phyloP scores from a whole-genome alignment of 2,113 vertebrate genomes.

The Turdus rufiventris region DNA sequence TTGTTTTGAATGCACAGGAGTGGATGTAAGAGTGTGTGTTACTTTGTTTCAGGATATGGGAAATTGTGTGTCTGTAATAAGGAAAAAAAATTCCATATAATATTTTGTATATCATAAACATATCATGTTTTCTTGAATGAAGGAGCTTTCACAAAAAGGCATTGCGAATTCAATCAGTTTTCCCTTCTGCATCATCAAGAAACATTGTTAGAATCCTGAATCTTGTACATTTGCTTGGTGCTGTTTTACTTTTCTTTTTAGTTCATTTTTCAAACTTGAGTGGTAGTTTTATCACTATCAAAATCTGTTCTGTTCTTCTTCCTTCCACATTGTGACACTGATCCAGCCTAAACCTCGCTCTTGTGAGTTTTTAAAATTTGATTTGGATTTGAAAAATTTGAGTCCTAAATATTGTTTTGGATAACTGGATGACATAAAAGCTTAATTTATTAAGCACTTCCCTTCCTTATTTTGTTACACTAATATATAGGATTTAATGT shows the following conservation, averaged over 20 bases:
- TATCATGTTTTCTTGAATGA: background rate
- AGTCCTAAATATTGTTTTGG: background rate
- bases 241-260: background rate
- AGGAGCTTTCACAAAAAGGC: background rate
- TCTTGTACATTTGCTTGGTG: background rate
- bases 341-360: fast-evolving
- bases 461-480: background rate
- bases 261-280: background rate
- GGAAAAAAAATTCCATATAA: background rate
- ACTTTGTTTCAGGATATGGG: background rate
- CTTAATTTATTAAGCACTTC: background rate
- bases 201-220: background rate
- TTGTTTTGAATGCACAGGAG: background rate
- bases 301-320: background rate
- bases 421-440: background rate
- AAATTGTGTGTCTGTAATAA: background rate
- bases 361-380: background rate
- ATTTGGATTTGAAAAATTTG: background rate
- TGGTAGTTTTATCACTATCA: background rate
- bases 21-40: too few relatives aligned
- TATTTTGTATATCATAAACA: background rate
- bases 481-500: background rate
- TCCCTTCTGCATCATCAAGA: background rate
- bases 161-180: background rate
- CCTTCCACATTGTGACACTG: fast-evolving